A percentile compares a stretch with the other conserved stretches of the same genome.
Conservation (phyloP, 2,797 vertebrate species). For the Coendou prehensilis region DNA sequence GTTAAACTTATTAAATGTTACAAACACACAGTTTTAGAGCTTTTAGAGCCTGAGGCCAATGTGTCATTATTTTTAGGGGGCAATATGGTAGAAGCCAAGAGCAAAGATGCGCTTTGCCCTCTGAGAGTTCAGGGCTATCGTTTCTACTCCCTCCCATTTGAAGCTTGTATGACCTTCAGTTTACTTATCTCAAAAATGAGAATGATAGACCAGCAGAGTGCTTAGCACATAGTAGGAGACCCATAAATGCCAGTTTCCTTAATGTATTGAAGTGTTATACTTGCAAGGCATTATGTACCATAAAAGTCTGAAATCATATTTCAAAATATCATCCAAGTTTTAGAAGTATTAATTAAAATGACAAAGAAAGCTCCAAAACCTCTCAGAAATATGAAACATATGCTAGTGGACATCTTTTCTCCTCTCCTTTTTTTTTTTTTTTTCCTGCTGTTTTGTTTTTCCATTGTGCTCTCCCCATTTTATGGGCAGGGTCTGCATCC, state of each 20-base stretch:
- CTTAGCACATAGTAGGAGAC: not conserved
- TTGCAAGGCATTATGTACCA: not conserved
- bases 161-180: not conserved
- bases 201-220: not conserved
- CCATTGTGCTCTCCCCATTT: not conserved
- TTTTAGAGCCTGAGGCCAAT: not conserved
- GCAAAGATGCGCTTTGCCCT: not conserved
- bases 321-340: not conserved
- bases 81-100: not conserved
- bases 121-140: not conserved
- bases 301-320: not conserved
- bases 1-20: not conserved
- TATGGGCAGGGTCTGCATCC: not conserved
- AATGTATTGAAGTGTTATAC: not conserved
- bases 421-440: not conserved
- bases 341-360: slow-evolving; percentile 67
- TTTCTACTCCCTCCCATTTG: not conserved
- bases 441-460: not conserved
- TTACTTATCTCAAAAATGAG: not conserved
- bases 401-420: not conserved
- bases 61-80: not conserved
- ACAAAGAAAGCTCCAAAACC: slow-evolving; percentile 33
- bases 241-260: not conserved
- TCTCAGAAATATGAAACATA: not conserved
- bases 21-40: not conserved